These are phyloP conservation scores for Phthorimaea operculella DNA, from an alignment of 1,140 invertebrate species.

Conservation along the genomic window DNA sequence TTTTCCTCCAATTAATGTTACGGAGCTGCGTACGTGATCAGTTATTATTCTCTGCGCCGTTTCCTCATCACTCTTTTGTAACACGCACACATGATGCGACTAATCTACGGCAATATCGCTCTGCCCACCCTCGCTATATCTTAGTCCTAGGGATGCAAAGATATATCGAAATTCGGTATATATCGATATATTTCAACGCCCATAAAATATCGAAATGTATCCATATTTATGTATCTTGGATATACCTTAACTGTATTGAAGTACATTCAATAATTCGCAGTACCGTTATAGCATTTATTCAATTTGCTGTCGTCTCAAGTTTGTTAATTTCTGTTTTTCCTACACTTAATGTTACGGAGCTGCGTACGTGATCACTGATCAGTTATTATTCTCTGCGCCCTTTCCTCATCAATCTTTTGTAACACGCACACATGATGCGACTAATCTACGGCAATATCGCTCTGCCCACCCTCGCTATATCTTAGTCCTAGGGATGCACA, in stretches of 20 bases:
- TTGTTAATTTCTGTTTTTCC: not conserved
- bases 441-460: conserved; percentile 1
- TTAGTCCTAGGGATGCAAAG: too few species aligned
- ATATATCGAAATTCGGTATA: too few species aligned
- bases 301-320: too few species aligned
- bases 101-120: conserved; percentile 1
- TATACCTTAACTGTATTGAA: too few species aligned
- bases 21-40: not conserved
- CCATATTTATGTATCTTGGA: too few species aligned
- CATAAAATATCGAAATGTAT: too few species aligned
- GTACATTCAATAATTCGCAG: too few species aligned
- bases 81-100: not conserved
- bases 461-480: not conserved
- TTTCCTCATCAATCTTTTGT: conserved; percentile 5
- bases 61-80: conserved; percentile 4
- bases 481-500: too few species aligned
- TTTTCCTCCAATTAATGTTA: not conserved
- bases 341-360: not conserved
- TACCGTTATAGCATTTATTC: too few species aligned
- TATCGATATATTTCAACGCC: too few species aligned
- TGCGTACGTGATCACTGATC: not conserved
- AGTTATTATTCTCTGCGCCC: not conserved
- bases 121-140: not conserved
- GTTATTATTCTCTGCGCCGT: not conserved
- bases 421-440: not conserved